Base-by-base conservation (phyloP, 2,888 invertebrate genomes). In the Phaedon cochleariae region DNA sequence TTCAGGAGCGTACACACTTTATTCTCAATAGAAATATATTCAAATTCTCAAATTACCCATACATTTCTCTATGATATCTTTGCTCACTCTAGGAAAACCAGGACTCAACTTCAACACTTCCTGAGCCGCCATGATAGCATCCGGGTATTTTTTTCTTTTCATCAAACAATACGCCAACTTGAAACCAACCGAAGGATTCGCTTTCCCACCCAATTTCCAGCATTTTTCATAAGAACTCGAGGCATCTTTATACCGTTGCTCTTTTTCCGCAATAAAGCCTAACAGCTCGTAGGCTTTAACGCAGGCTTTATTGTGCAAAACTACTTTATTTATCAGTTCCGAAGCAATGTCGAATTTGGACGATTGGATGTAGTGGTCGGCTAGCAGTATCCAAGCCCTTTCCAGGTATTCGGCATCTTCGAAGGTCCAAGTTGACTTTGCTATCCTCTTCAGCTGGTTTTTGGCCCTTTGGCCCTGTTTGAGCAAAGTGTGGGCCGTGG, bases 351-450 rank as follows among this genome's bases (percentile, higher is more conserved):
- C 97, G 78, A 89, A 88, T 81, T 97, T 94, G 15, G 91, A 91
- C 75, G 89, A 91, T 77, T 92, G 92, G 59, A 93, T 88, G 78
- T 94, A 97, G 72, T 93, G 92, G 71, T 98, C 97, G 0, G 96
- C 94, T n/a, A 98, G 85, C 51, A 98, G 86, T 6, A 98, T 81
- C 98, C 98, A 98, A 81, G 96, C 94, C 67, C 94, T 90, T 84
- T 98, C 98, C 65, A 98, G 85, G 77, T 97, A 96, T 78, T 98
- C 97, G 0, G 97, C 96, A 77, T 97, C 97, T 81, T 97, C 96
- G 73, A 97, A 95, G 12, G 92, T 95, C 98, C 98, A 98, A 0
- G 87, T 85, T 58, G 90, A 90, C 72, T 95, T 93, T 0, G 92
- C 89, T 17, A 98, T 90, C 26, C 96, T 86, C 83, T 98, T 98